Conservation (phyloP, 92 coral and sea anemone species). For the Chrysogorgia sp. region DNA sequence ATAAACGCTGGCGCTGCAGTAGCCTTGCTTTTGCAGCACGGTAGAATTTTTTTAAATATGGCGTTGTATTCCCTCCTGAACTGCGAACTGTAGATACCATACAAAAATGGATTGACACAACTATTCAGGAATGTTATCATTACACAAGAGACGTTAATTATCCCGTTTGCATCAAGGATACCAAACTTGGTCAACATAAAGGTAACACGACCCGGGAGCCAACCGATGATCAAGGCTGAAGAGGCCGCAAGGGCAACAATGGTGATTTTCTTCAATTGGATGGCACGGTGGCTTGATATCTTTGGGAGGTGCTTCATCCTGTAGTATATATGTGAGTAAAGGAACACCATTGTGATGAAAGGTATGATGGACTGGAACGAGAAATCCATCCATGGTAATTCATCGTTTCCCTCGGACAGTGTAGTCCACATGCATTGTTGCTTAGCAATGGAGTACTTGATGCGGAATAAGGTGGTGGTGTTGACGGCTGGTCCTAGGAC, state of each 20-base stretch:
- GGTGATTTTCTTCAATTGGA: background rate
- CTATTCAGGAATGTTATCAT: conserved; percentile 6
- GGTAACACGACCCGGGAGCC: conserved; percentile 18
- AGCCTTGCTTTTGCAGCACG: background rate
- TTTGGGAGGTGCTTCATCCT: conserved; percentile 7
- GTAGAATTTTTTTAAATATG: background rate
- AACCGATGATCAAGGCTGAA: conserved; percentile 11
- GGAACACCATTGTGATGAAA: background rate
- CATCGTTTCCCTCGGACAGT: background rate
- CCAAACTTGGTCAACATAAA: conserved; percentile 27
- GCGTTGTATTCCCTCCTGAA: conserved; percentile 14
- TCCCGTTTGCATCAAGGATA: background rate
- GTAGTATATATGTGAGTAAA: conserved; percentile 1
- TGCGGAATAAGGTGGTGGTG: conserved; percentile 17
- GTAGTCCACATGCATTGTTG: background rate
- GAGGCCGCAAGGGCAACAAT: conserved; percentile 19
- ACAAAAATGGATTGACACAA: conserved; percentile 28
- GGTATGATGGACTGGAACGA: conserved; percentile 11
- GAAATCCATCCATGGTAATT: conserved; percentile 28
- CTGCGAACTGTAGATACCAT: conserved; percentile 9
- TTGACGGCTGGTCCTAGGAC: conserved; percentile 16
- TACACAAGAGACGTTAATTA: background rate
- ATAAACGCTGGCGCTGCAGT: too few species aligned
- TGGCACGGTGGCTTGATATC: background rate
- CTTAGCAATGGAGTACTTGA: background rate